Evolutionary conservation across 2,797 vertebrate species (phyloP).

Genomic region (Liparis tanakae): DNA sequence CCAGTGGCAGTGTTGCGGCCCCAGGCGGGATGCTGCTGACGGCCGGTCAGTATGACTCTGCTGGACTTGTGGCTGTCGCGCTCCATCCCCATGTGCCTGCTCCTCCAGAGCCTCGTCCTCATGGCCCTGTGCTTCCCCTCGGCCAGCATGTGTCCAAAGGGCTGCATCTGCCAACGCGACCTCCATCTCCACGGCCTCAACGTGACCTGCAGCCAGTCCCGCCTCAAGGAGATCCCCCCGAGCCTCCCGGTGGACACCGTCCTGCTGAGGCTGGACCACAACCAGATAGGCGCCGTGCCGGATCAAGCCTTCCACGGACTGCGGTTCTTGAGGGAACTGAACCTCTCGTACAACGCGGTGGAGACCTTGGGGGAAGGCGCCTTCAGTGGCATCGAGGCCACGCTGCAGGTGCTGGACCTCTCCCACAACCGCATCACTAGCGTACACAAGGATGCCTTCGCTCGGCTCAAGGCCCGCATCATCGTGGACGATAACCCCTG

Average conservation of each 20-base stretch:
- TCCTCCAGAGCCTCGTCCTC: slow-evolving; percentile 97
- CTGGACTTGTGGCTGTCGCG: slow-evolving; percentile 98
- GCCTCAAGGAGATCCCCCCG: slow-evolving; percentile 95
- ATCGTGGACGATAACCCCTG: slow-evolving; percentile 97
- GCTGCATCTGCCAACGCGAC: slow-evolving; percentile 93
- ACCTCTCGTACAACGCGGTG: slow-evolving; percentile 95
- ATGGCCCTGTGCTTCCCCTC: slow-evolving; percentile 99
- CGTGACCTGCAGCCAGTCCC: slow-evolving; percentile 95
- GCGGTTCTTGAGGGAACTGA: slow-evolving; percentile 92
- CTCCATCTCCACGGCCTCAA: slow-evolving; percentile 87
- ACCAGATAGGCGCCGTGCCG: slow-evolving; percentile 95
- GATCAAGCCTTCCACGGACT: slow-evolving; percentile 96
- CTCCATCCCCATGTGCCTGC: slow-evolving; percentile 98
- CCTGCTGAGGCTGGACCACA: slow-evolving; percentile 93
- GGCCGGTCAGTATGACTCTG: slow-evolving; percentile 93
- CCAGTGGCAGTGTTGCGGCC: slow-evolving; percentile 80
- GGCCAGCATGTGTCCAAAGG: slow-evolving; percentile 98
- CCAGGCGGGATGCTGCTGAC: slow-evolving; percentile 91
- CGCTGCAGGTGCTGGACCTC: slow-evolving; percentile 94
- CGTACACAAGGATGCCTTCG: slow-evolving; percentile 96
- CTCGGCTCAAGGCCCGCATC: slow-evolving; percentile 92
- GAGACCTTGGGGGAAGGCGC: slow-evolving; percentile 95
- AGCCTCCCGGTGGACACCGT: slow-evolving; percentile 94
- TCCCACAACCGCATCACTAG: slow-evolving; percentile 97
- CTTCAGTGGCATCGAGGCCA: slow-evolving; percentile 93